Percentiles rank a stretch among this genome's conserved stretches.
Evolutionary conservation across 2,888 invertebrate genomes (phyloP).

Genomic region (Tenthredo livida): DNA sequence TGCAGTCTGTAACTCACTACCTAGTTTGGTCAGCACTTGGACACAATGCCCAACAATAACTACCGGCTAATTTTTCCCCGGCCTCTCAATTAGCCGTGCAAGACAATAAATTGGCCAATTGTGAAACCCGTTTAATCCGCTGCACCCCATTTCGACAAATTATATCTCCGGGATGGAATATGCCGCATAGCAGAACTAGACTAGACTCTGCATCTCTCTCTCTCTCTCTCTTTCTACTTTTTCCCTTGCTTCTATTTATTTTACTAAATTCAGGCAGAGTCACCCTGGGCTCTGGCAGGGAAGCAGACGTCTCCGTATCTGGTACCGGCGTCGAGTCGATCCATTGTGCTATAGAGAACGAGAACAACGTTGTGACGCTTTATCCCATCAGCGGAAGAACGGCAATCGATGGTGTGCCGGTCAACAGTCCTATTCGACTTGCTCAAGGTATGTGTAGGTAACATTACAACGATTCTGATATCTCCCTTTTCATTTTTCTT

Average conservation of each 20-base stretch:
- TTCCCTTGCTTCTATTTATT: not conserved
- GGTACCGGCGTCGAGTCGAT: constrained; percentile 92
- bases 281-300: constrained; percentile 88
- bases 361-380: constrained; percentile 91
- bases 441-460: constrained; percentile 86
- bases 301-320: constrained; percentile 90
- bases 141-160: constrained; percentile 8
- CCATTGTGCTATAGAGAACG: constrained; percentile 94
- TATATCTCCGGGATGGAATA: not conserved
- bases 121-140: constrained; percentile 11
- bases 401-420: constrained; percentile 86
- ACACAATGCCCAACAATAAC: constrained; percentile 16
- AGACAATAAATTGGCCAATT: constrained; percentile 47
- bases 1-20: not conserved
- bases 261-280: constrained; percentile 85
- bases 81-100: constrained; percentile 34
- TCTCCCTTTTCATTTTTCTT: not conserved
- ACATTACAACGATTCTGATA: not conserved
- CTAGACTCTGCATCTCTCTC: not conserved
- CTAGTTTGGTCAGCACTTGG: constrained; percentile 25
- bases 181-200: not conserved
- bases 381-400: constrained; percentile 87
- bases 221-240: not conserved
- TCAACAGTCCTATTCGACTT: constrained; percentile 87
- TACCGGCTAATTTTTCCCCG: constrained; percentile 34